These are phyloP conservation scores for Eupithecia centaureata DNA, from an alignment of 2,888 invertebrate species.

Conservation along the genomic window DNA sequence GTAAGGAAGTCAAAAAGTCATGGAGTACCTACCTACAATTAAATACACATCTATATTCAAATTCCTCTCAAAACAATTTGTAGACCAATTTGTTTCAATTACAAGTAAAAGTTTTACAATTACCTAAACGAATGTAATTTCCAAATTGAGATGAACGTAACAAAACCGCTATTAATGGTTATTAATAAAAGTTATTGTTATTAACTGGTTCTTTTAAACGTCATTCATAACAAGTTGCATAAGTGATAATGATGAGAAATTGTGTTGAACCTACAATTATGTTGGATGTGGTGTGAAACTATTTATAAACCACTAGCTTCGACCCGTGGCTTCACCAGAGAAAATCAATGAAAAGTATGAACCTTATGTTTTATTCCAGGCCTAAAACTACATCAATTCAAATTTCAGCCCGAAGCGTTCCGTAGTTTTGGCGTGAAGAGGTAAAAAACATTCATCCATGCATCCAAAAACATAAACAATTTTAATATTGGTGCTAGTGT, in stretches of 20 bases:
- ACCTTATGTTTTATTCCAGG: too few relatives aligned
- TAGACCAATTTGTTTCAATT: slow-evolving; percentile 21
- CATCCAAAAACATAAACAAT: too few relatives aligned
- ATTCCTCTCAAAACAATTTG: slow-evolving; percentile 7
- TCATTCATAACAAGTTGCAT: slow-evolving; percentile 11
- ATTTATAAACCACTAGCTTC: too few relatives aligned
- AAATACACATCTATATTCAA: neutral
- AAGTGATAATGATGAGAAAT: neutral
- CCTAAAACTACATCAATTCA: too few relatives aligned
- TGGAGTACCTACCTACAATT: neutral
- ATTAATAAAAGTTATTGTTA: slow-evolving; percentile 21
- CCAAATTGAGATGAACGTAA: slow-evolving; percentile 9
- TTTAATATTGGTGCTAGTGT: too few relatives aligned
- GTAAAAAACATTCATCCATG: too few relatives aligned
- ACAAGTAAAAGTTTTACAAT: slow-evolving; percentile 24
- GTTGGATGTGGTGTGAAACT: neutral
- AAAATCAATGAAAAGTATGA: too few relatives aligned
- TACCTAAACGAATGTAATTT: slow-evolving; percentile 17
- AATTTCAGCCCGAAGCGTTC: too few relatives aligned
- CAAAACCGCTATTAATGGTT: slow-evolving; percentile 18
- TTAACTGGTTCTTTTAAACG: slow-evolving; percentile 18
- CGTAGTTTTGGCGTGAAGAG: too few relatives aligned
- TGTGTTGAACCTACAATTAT: neutral
- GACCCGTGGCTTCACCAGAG: too few relatives aligned
- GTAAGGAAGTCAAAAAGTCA: neutral